These are phyloP conservation scores for Philypnodon macrostomus DNA, from an alignment of 2,797 vertebrate species.

Conservation along the genomic window DNA sequence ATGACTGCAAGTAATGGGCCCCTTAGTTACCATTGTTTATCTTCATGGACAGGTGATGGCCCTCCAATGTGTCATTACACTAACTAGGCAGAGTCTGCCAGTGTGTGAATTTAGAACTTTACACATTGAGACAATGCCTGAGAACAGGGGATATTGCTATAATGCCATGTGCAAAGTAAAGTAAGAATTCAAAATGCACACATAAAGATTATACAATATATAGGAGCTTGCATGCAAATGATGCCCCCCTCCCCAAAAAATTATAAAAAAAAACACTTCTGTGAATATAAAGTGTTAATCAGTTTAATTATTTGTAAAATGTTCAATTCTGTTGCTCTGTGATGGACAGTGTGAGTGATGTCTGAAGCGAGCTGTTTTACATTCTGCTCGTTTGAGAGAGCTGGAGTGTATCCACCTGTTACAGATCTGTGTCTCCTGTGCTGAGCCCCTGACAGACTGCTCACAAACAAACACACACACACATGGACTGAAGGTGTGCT, in stretches of 20 bases:
- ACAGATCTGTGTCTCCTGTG: constrained; percentile 57
- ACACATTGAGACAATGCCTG: constrained; percentile 17
- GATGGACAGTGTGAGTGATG: constrained; percentile 41
- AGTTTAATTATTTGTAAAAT: too few species aligned
- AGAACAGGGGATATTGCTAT: too few species aligned
- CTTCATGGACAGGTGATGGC: constrained; percentile 65
- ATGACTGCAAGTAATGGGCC: constrained; percentile 63
- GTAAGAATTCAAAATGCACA: too few species aligned
- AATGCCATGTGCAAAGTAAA: too few species aligned
- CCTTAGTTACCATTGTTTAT: constrained; percentile 68
- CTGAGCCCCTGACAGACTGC: constrained; percentile 60
- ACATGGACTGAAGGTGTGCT: constrained; percentile 11
- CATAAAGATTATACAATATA: too few species aligned
- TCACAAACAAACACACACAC: constrained; percentile 58
- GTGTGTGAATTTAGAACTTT: constrained; percentile 15
- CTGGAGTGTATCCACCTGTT: constrained; percentile 65
- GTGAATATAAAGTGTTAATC: too few species aligned
- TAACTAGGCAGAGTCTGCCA: constrained; percentile 61
- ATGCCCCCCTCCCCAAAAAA: too few species aligned
- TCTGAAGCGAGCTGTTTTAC: constrained; percentile 50
- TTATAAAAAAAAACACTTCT: too few species aligned
- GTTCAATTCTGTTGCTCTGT: constrained; percentile 13
- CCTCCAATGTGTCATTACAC: constrained; percentile 66
- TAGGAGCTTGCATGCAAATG: too few species aligned
- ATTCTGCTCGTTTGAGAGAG: constrained; percentile 56